Evolutionary conservation across 2,888 invertebrate species (phyloP).

Genomic region (Dasypolia templi): DNA sequence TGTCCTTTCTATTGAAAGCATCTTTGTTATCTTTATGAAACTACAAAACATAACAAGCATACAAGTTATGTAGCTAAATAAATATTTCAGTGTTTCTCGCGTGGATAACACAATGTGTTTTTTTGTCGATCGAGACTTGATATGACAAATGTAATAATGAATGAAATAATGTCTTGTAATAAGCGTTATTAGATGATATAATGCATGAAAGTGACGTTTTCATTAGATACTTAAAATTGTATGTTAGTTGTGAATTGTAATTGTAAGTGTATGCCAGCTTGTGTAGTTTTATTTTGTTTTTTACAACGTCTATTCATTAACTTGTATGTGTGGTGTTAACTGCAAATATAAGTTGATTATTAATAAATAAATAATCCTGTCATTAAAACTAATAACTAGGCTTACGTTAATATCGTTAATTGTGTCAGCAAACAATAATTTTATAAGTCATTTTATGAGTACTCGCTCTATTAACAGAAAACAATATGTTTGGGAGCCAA

Average conservation of each 20-base stretch:
- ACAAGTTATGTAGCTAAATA: conserved; percentile 12
- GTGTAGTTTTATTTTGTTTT: background rate
- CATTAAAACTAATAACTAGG: background rate
- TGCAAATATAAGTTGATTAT: no score
- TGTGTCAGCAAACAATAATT: background rate
- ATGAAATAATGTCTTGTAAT: conserved; percentile 28
- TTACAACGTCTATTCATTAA: background rate
- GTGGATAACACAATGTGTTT: conserved; percentile 11
- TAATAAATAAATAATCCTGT: no score
- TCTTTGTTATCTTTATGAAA: conserved; percentile 37
- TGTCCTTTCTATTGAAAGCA: conserved; percentile 25
- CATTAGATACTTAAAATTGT: conserved; percentile 38
- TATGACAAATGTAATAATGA: no score
- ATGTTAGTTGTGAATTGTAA: conserved; percentile 9
- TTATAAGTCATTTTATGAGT: background rate
- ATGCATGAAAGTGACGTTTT: conserved; percentile 37
- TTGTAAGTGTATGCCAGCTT: background rate
- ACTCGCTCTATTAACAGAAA: background rate
- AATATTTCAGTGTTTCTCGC: conserved; percentile 13
- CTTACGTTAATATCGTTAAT: background rate
- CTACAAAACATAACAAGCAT: conserved; percentile 17
- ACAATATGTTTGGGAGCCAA: background rate
- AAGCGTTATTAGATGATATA: conserved; percentile 1
- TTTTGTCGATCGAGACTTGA: background rate
- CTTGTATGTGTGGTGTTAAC: no score